Conservation (phyloP, 23 tunicate genomes). For the Ascidia mentula region DNA sequence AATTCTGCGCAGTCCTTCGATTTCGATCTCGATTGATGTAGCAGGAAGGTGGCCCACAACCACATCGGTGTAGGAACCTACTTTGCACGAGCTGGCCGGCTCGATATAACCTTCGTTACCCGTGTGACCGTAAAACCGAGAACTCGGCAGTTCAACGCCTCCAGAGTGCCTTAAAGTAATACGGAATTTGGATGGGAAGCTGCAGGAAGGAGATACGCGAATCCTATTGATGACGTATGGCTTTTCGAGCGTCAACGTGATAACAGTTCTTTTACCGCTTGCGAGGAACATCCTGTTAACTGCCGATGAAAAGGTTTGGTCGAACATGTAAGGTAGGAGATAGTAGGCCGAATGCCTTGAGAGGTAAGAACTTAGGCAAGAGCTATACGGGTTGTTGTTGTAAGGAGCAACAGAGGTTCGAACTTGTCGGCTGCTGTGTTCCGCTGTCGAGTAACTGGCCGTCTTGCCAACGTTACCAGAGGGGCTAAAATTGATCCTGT, state of each 20-base stretch:
- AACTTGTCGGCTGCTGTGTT: not conserved
- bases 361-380: not conserved
- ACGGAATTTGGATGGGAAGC: constrained; percentile 25
- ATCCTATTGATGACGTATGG: constrained; percentile 15
- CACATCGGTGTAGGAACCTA: constrained; percentile 17
- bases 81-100: constrained; percentile 4
- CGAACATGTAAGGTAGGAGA: constrained; percentile 13
- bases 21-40: constrained; percentile 10
- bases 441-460: not conserved
- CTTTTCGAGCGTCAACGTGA: constrained; percentile 12
- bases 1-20: not conserved
- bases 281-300: constrained; percentile 5
- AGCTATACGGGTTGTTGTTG: not conserved
- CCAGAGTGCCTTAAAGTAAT: not conserved
- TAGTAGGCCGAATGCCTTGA: not conserved
- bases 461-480: constrained; percentile 5
- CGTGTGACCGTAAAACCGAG: constrained; percentile 17
- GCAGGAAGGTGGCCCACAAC: constrained; percentile 32
- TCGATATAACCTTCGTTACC: constrained; percentile 23
- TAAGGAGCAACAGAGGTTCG: not conserved
- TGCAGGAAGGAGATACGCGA: constrained; percentile 11
- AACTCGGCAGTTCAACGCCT: not conserved
- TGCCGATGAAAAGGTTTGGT: constrained; percentile 12
- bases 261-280: not conserved
- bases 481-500: constrained; percentile 11